Percentiles rank a stretch among this genome's conserved stretches.
These are phyloP conservation scores for Dynastes hyllus DNA, from an alignment of 2,888 invertebrate species.

Conservation along the genomic window DNA sequence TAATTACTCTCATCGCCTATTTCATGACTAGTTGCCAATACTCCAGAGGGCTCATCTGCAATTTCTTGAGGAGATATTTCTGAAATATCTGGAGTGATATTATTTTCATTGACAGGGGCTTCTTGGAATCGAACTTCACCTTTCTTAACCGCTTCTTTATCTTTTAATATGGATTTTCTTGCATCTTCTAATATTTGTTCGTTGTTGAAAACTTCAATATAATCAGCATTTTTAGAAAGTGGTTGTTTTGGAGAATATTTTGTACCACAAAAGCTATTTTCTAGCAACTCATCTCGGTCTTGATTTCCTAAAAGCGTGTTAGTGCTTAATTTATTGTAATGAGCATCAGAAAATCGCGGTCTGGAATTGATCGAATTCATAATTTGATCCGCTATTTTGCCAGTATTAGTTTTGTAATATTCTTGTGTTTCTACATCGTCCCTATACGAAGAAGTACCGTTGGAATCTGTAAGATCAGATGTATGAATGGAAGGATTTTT, in stretches of 20 bases:
- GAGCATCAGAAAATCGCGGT: constrained; percentile 23
- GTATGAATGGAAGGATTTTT: constrained; percentile 6
- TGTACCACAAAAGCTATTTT: constrained; percentile 21
- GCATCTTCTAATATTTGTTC: constrained; percentile 11
- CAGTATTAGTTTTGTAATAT: constrained; percentile 55
- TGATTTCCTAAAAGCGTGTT: background rate
- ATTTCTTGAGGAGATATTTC: background rate
- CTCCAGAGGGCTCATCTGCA: background rate
- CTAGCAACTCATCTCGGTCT: background rate
- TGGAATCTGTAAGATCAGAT: constrained; percentile 19
- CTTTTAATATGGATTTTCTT: constrained; percentile 1
- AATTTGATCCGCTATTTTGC: constrained; percentile 63
- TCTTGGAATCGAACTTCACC: constrained; percentile 31
- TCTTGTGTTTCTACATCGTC: background rate
- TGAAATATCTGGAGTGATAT: background rate
- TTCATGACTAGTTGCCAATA: background rate
- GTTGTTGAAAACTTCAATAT: constrained; percentile 16
- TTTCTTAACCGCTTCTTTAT: constrained; percentile 4
- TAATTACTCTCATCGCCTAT: background rate
- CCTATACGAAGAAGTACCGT: constrained; percentile 7
- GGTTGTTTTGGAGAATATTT: constrained; percentile 1
- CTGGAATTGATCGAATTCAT: constrained; percentile 60
- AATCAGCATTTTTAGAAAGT: background rate
- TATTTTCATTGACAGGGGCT: background rate
- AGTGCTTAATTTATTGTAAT: background rate